Evolutionary conservation across 2,888 invertebrate genomes (phyloP).

Genomic region (Noctua pronuba): DNA sequence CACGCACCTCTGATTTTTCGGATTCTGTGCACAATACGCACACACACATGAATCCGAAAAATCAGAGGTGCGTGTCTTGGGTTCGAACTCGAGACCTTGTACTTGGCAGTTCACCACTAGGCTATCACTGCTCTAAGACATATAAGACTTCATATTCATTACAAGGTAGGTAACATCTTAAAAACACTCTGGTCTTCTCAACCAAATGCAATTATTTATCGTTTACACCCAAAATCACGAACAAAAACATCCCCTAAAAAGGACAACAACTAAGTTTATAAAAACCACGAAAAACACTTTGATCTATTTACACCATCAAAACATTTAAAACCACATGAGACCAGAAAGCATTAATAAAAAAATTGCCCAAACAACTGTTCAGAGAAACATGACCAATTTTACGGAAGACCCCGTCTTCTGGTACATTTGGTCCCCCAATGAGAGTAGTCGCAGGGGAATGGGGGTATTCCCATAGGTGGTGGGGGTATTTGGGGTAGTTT

Average conservation of each 20-base stretch:
- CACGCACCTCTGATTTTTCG: too few species aligned
- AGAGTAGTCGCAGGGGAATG: slow-evolving; percentile 58
- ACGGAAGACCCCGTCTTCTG: slow-evolving; percentile 37
- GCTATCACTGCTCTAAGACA: not conserved
- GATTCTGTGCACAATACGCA: too few species aligned
- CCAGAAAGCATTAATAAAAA: slow-evolving; percentile 61
- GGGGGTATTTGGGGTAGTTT: slow-evolving; percentile 64
- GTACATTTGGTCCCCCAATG: slow-evolving; percentile 44
- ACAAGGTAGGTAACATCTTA: not conserved
- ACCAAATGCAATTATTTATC: not conserved
- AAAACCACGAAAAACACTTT: slow-evolving; percentile 44
- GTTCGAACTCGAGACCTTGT: too few species aligned
- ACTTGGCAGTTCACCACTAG: too few species aligned
- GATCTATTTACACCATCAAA: slow-evolving; percentile 52
- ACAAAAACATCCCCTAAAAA: not conserved
- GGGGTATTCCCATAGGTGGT: slow-evolving; percentile 62
- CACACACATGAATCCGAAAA: too few species aligned
- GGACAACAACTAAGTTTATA: not conserved
- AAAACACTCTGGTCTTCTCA: not conserved
- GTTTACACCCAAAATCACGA: not conserved
- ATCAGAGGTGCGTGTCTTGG: too few species aligned
- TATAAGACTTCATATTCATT: not conserved
- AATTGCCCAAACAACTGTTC: slow-evolving; percentile 66
- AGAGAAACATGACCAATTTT: slow-evolving; percentile 51
- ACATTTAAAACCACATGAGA: slow-evolving; percentile 55